phyloP scores from a whole-genome alignment of 2,888 invertebrate genomes.

The Cybosia mesomella region DNA sequence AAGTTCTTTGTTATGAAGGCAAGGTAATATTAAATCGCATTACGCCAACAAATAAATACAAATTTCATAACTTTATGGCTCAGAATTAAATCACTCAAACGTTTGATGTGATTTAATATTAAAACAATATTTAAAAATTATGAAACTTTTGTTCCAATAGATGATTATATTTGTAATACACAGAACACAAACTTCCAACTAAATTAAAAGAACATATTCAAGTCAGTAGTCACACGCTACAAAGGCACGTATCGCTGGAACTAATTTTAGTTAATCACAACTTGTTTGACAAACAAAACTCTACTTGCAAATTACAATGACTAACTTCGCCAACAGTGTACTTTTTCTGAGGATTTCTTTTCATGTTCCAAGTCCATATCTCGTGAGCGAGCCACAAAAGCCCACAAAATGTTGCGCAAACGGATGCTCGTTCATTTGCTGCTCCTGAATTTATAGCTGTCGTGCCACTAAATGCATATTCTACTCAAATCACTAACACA shows the following conservation, averaged over 20 bases:
- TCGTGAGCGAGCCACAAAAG: slow-evolving; percentile 55
- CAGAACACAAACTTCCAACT: slow-evolving; percentile 15
- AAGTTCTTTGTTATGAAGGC: slow-evolving; percentile 47
- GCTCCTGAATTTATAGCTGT: slow-evolving; percentile 69
- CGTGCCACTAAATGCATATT: slow-evolving; percentile 74
- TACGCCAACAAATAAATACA: slow-evolving; percentile 37
- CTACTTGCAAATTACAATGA: slow-evolving; percentile 27
- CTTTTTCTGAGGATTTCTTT: slow-evolving; percentile 39
- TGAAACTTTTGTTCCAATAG: background rate
- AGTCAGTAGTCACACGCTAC: slow-evolving; percentile 2
- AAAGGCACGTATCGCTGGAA: slow-evolving; percentile 10
- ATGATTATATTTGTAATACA: slow-evolving; percentile 2
- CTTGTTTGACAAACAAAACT: slow-evolving; percentile 14
- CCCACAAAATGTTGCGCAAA: slow-evolving; percentile 61
- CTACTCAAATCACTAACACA: slow-evolving; percentile 69
- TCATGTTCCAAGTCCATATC: slow-evolving; percentile 54
- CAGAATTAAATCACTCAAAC: background rate
- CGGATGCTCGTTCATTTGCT: slow-evolving; percentile 69
- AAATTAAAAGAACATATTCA: slow-evolving; percentile 9
- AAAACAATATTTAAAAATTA: background rate
- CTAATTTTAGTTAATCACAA: slow-evolving; percentile 4
- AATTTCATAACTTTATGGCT: slow-evolving; percentile 23
- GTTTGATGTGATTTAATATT: background rate
- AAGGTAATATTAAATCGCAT: slow-evolving; percentile 45
- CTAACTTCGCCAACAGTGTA: slow-evolving; percentile 15